A percentile compares a stretch with the other conserved stretches of the same genome.
phyloP scores from a whole-genome alignment of 2,888 invertebrate genomes.

The Morinoia aosen region DNA sequence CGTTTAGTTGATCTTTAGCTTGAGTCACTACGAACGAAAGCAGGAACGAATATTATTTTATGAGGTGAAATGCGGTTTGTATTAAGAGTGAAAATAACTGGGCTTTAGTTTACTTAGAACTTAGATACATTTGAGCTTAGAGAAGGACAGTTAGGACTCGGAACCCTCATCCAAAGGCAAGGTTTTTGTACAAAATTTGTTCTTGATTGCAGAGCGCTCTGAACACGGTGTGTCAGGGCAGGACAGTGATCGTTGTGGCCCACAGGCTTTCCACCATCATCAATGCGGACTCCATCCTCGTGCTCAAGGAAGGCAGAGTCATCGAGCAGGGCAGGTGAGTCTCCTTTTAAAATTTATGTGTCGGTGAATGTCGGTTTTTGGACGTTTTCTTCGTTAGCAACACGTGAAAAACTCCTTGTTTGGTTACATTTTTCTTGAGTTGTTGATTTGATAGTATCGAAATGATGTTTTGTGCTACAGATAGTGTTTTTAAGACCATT shows the following conservation, averaged over 20 bases:
- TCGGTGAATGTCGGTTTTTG: too few species aligned
- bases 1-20: background rate
- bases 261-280: slow-evolving; percentile 95
- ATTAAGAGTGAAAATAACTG: too few species aligned
- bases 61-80: too few species aligned
- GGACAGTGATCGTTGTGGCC: slow-evolving; percentile 94
- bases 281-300: slow-evolving; percentile 94
- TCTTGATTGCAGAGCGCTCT: slow-evolving; percentile 77
- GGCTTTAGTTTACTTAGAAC: too few species aligned
- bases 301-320: slow-evolving; percentile 91
- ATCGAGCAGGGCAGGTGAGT: slow-evolving; percentile 87
- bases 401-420: background rate
- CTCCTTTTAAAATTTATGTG: too few species aligned
- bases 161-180: background rate
- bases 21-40: background rate
- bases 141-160: too few species aligned
- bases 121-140: too few species aligned
- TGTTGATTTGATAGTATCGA: background rate
- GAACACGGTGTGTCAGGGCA: slow-evolving; percentile 83
- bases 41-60: too few species aligned
- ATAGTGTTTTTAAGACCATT: background rate
- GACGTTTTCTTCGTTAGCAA: too few species aligned
- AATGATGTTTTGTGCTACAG: background rate
- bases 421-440: background rate
- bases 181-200: background rate